Evolutionary conservation across 1,140 invertebrate species (phyloP).

Genomic region (Ctenoplectra terminalis): DNA sequence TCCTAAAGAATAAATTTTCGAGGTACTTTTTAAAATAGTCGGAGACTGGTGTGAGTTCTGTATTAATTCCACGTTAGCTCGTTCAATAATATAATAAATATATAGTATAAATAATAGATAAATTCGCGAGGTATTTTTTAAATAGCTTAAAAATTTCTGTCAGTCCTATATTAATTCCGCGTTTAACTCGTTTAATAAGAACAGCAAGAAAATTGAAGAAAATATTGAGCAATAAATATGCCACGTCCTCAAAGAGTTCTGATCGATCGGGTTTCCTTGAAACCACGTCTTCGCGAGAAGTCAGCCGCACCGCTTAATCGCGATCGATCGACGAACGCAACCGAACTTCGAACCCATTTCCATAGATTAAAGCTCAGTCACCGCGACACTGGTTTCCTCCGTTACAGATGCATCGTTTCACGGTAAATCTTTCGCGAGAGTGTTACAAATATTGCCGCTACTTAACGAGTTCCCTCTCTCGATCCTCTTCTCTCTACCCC

Average conservation of each 20-base stretch:
- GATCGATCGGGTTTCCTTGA: neutral
- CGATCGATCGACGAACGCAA: slow-evolving; percentile 9
- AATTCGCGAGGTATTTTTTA: too few relatives aligned
- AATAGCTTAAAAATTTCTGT: too few relatives aligned
- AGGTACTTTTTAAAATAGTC: too few relatives aligned
- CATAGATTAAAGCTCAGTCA: slow-evolving; percentile 38
- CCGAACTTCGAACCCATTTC: slow-evolving; percentile 26
- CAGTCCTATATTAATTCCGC: too few relatives aligned
- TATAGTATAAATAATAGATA: too few relatives aligned
- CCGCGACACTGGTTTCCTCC: neutral
- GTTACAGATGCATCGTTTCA: slow-evolving; percentile 54
- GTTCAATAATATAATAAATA: too few relatives aligned
- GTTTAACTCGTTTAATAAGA: too few relatives aligned
- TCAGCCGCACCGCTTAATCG: slow-evolving; percentile 4
- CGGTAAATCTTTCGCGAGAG: slow-evolving; percentile 57
- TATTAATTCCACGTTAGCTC: too few relatives aligned
- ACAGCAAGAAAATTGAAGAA: too few relatives aligned
- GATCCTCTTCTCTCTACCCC: neutral
- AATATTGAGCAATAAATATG: too few relatives aligned
- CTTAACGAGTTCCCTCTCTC: slow-evolving; percentile 45
- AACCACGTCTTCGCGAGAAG: neutral
- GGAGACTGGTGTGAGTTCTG: too few relatives aligned
- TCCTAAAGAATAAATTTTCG: too few relatives aligned
- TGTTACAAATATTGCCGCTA: slow-evolving; percentile 64
- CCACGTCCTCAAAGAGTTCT: neutral